Evolutionary conservation across 1,140 invertebrate genomes (phyloP).

Genomic region (Trinorchestia longiramus): DNA sequence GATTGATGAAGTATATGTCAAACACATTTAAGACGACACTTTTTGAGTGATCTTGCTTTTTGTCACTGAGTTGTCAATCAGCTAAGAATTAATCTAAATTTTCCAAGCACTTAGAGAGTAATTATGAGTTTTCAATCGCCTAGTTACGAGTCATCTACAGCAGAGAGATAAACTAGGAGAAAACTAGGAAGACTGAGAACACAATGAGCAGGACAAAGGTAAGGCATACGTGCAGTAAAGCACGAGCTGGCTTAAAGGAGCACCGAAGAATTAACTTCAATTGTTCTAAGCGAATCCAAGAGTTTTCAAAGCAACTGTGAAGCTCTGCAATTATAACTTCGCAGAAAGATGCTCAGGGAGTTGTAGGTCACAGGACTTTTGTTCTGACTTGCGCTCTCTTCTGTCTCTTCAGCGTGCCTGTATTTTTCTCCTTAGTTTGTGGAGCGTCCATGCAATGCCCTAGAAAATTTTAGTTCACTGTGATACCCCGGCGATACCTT

Average conservation of each 20-base stretch:
- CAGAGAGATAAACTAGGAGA: no score
- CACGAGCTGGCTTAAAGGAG: not conserved
- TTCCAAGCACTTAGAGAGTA: no score
- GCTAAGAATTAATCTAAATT: no score
- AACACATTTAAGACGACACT: no score
- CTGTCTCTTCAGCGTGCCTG: not conserved
- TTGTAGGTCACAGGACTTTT: constrained; percentile 15
- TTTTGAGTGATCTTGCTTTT: no score
- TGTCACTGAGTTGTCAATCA: no score
- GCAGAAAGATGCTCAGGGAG: not conserved
- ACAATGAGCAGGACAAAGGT: not conserved
- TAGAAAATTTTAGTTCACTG: not conserved
- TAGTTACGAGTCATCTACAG: no score
- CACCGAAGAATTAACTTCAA: not conserved
- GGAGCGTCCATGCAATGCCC: not conserved
- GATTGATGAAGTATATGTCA: no score
- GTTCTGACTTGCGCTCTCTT: not conserved
- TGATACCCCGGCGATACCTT: not conserved
- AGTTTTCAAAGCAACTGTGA: not conserved
- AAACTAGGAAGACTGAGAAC: not conserved
- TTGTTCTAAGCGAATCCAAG: not conserved
- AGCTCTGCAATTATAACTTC: constrained; percentile 17
- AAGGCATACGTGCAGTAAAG: not conserved
- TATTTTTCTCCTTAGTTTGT: not conserved
- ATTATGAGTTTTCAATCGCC: no score